Evolutionary conservation across 1,140 invertebrate species (phyloP).

Genomic region (Eriosoma lanigerum): DNA sequence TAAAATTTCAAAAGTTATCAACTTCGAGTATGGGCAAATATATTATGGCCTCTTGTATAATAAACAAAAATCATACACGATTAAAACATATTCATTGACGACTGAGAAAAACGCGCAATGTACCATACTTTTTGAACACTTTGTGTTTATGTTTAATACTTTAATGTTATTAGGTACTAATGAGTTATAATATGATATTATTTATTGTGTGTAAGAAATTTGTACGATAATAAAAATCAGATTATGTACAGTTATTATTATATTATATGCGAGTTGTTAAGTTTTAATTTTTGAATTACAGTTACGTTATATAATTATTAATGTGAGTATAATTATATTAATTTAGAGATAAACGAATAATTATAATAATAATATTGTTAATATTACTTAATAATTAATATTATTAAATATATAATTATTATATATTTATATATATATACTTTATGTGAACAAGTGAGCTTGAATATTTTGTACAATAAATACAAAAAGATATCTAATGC

Average conservation of each 20-base stretch:
- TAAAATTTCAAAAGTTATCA: too few relatives aligned
- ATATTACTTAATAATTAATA: background rate
- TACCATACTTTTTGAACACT: too few relatives aligned
- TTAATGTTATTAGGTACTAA: too few relatives aligned
- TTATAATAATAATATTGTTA: background rate
- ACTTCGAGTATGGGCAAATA: too few relatives aligned
- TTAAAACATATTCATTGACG: too few relatives aligned
- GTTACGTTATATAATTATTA: conserved; percentile 24
- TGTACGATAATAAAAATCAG: background rate
- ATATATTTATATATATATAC: background rate
- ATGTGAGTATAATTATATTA: background rate
- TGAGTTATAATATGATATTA: too few relatives aligned
- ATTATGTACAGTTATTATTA: background rate
- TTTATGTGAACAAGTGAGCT: conserved; percentile 8
- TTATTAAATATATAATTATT: background rate
- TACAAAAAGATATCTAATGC: background rate
- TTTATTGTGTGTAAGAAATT: too few relatives aligned
- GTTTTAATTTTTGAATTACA: conserved; percentile 20
- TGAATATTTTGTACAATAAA: conserved; percentile 34
- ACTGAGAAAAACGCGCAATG: too few relatives aligned
- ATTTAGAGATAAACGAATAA: conserved; percentile 9
- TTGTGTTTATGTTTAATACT: too few relatives aligned
- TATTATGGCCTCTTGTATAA: too few relatives aligned
- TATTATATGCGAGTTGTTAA: conserved; percentile 9
- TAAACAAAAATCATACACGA: too few relatives aligned